These are phyloP conservation scores for Typhlomys cinereus DNA, from an alignment of 2,113 vertebrate species.

Conservation along the genomic window DNA sequence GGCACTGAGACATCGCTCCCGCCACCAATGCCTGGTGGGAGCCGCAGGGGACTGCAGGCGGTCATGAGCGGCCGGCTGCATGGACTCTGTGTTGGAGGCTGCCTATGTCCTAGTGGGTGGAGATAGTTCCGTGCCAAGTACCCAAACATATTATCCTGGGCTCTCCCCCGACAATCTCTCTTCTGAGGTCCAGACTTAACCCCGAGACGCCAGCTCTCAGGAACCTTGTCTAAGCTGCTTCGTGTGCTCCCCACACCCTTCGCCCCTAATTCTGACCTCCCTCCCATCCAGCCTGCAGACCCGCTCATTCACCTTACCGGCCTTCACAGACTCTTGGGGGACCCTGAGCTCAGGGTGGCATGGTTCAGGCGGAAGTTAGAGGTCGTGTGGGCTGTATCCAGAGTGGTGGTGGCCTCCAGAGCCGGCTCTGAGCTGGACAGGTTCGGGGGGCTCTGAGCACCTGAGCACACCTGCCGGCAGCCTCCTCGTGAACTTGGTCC, in stretches of 20 bases:
- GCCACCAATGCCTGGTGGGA: background rate
- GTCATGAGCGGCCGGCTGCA: background rate
- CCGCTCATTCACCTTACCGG: background rate
- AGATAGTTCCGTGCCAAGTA: too few species aligned
- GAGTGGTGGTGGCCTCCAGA: background rate
- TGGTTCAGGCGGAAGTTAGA: background rate
- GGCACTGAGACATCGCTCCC: background rate
- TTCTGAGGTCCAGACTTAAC: background rate
- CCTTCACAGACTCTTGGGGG: background rate
- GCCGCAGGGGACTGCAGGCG: background rate
- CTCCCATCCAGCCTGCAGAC: too few species aligned
- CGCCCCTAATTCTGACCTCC: background rate
- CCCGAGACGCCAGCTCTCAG: background rate
- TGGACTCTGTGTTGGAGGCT: background rate
- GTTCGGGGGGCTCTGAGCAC: too few species aligned
- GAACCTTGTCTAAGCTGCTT: background rate
- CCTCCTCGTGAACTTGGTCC: background rate
- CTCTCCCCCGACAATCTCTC: background rate
- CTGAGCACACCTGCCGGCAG: background rate
- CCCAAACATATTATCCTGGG: background rate
- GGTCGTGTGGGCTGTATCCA: background rate
- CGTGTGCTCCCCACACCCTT: rapidly evolving
- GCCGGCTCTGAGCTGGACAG: background rate
- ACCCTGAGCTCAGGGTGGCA: background rate
- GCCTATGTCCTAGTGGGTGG: background rate